These are phyloP conservation scores for Acanthis flammea DNA, from an alignment of 2,797 vertebrate species.

Conservation along the genomic window DNA sequence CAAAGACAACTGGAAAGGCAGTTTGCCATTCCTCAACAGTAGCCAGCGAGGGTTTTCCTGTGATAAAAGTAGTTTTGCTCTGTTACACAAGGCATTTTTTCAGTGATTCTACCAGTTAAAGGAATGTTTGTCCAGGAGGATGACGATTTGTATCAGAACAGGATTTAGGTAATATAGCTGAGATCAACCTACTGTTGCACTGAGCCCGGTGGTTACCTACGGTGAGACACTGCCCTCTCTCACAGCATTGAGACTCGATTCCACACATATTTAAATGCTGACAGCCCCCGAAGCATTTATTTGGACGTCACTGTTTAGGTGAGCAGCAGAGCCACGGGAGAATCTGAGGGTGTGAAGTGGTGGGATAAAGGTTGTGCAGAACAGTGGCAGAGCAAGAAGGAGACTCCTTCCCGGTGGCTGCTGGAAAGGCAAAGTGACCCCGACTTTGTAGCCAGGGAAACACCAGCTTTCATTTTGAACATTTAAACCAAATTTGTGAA, in stretches of 20 bases:
- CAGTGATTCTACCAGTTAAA: background rate
- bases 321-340: background rate
- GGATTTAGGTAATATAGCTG: background rate
- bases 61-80: background rate
- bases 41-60: background rate
- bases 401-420: background rate
- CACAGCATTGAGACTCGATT: background rate
- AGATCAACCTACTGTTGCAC: background rate
- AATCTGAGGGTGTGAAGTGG: background rate
- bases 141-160: background rate
- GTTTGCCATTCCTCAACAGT: background rate
- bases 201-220: background rate
- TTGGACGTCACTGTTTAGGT: background rate
- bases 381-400: background rate
- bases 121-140: background rate
- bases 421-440: background rate
- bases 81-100: background rate
- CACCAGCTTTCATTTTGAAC: background rate
- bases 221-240: constrained; percentile 6
- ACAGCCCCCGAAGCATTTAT: background rate
- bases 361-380: background rate
- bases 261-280: background rate
- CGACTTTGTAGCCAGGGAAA: background rate
- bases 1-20: background rate
- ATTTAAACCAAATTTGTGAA: background rate